Percentiles rank a stretch among this genome's conserved stretches.
These are phyloP conservation scores for Xylocopa sonorina DNA, from an alignment of 1,140 invertebrate genomes.

Conservation along the genomic window DNA sequence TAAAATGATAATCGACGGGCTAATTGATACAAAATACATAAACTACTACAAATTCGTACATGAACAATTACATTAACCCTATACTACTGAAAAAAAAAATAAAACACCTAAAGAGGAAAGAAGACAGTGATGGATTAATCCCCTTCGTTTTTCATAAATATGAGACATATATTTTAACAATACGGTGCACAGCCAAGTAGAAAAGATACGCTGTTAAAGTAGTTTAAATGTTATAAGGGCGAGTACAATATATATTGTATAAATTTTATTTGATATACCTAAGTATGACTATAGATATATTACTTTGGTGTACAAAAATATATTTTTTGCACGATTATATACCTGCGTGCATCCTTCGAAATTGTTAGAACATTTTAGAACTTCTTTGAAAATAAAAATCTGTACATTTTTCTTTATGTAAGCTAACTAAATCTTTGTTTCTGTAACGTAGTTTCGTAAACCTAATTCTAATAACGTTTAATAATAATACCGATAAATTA, in stretches of 20 bases:
- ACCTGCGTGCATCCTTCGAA: background rate
- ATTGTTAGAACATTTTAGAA: background rate
- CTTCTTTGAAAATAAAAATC: background rate
- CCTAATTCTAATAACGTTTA: background rate
- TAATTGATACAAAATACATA: no score
- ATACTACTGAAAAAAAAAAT: no score
- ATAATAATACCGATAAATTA: background rate
- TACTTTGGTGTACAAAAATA: slow-evolving; percentile 20
- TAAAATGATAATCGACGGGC: background rate
- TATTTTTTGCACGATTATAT: background rate
- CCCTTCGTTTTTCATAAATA: no score
- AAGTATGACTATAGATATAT: slow-evolving; percentile 40
- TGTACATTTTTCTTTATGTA: background rate
- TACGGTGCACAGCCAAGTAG: no score
- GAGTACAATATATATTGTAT: background rate
- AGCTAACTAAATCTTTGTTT: background rate
- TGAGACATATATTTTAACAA: no score
- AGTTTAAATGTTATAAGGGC: background rate
- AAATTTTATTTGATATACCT: slow-evolving; percentile 10
- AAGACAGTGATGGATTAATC: background rate
- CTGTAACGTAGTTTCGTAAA: background rate
- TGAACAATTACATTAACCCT: no score
- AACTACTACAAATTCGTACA: no score
- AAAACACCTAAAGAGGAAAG: background rate
- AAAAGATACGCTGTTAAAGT: background rate